Evolutionary conservation across 2,888 invertebrate species (phyloP).

Genomic region (Meteorus colon): DNA sequence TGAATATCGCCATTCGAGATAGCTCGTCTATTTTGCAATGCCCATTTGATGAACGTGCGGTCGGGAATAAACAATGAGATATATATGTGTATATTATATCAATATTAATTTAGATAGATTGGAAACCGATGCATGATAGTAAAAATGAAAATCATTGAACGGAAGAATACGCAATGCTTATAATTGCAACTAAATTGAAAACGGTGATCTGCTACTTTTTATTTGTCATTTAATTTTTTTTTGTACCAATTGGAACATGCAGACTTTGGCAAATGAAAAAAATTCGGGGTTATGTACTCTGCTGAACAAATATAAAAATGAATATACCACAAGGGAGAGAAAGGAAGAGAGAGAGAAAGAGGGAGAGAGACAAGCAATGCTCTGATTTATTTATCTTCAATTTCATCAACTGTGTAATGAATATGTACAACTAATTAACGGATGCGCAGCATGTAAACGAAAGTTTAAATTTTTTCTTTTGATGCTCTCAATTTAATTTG

Average conservation of each 20-base stretch:
- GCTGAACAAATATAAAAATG: background rate
- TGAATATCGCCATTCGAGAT: constrained; percentile 16
- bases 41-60: constrained; percentile 22
- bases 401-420: background rate
- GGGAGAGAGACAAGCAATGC: background rate
- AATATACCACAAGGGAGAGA: background rate
- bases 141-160: constrained; percentile 11
- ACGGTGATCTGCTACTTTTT: background rate
- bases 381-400: background rate
- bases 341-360: too few species aligned
- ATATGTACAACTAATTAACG: background rate
- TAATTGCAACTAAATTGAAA: constrained; percentile 27
- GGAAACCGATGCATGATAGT: constrained; percentile 16
- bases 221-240: constrained; percentile 3
- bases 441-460: background rate
- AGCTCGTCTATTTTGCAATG: constrained; percentile 30
- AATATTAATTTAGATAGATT: constrained; percentile 47
- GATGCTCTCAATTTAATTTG: constrained; percentile 48
- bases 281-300: background rate
- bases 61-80: constrained; percentile 37
- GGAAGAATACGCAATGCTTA: constrained; percentile 2
- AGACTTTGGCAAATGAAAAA: constrained; percentile 12
- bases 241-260: background rate
- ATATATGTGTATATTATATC: background rate
- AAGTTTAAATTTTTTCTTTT: background rate